Base-by-base conservation (phyloP, 2,797 vertebrate species). In the Argentina silus region DNA sequence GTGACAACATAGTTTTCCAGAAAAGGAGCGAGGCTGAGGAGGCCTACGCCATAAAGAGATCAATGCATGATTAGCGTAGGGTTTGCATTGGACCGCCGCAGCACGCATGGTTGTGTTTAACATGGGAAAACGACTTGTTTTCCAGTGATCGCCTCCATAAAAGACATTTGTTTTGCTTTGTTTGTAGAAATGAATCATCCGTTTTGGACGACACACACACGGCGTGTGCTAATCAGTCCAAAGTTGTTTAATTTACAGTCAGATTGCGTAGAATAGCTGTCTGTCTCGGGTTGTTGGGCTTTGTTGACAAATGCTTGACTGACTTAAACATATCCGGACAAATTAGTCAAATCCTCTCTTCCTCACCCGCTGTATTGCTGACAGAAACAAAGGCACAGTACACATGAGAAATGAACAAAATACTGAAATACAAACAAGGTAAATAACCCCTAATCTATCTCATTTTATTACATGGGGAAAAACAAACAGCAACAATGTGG, bases 231-330 rank as follows among this genome's bases (percentile, higher is more conserved):
- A 90, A 91, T 92, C 90, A 87, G 81, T 70, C 81, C 77, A 67
- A 79, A 56, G 61, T 73, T 82, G 90, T 91, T 93, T 89, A 77
- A 90, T 90, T 88, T 88, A 81, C 84, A 79, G 86, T 85, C 87
- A 77, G 73, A 78, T 76, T 74, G 76, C 71, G 47, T 78, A 84
- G 80, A 81, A 77, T 75, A 88, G 79, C 87, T 88, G 87, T 90
- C 85, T 61, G 89, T 89, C 87, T 90, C 77, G 86, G 90, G 87
- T 89, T 88, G 88, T 86, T 90, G 88, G 78, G 73, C 76, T 82
- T 88, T 92, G 89, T 93, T 93, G 88, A 91, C 88, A 90, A 91
- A 93, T 65, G 87, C 90, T 83, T 83, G 84, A 85, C 87, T 90
- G 89, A 87, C 86, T 90, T 78, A 78, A 87, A 90, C 87, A 87